Base-by-base conservation (phyloP, 2,113 vertebrate species). In the Dasyprocta punctata region DNA sequence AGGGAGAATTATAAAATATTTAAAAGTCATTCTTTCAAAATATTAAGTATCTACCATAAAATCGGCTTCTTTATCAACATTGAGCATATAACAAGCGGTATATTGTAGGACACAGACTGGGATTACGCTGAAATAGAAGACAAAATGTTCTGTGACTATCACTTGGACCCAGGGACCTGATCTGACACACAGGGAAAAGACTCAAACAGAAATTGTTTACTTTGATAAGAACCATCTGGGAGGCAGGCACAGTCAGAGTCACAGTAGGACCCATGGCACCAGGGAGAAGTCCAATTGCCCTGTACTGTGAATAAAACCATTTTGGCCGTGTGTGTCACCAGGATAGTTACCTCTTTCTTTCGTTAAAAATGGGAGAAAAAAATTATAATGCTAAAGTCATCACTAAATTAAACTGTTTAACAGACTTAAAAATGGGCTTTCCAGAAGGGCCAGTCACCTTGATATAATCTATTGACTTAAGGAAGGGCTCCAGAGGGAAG, bases 371-470 rank as follows among this genome's bases (percentile, higher is more conserved):
- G 36, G 38, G 60, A 93, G 4, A 12, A 56, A 63, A n/a, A 82
- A 92, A 85, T 78, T 89, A 65, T 58, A 81, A 26, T 54, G 47
- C 38, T 91, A 71, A 77, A 58, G 44, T 26, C 11, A 56, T 20
- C 24, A 47, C 24, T 73, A 93, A 86, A 61, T 90, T 80, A 52
- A 95, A 84, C 3, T 54, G 10, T 54, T 92, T 90, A 93, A 56
- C 71, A 56, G 47, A 82, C 80, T 44, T 86, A 28, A 63, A 96
- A 33, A 36, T 7, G 41, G 19, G 22, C 14, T 93, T 52, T 22
- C 22, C 14, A 52, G 77, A 52, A 41, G 54, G 52, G 3, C 38
- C 86, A 47, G 24, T 89, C 47, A 83, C 28, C 73, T 92, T 96
- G 52, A 65, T 41, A 56, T 2, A 69, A 20, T 61, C 47, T 49